Percentiles rank a stretch among this genome's conserved stretches.
Evolutionary conservation across 2,888 invertebrate species (phyloP).

Genomic region (Drosophila robusta): DNA sequence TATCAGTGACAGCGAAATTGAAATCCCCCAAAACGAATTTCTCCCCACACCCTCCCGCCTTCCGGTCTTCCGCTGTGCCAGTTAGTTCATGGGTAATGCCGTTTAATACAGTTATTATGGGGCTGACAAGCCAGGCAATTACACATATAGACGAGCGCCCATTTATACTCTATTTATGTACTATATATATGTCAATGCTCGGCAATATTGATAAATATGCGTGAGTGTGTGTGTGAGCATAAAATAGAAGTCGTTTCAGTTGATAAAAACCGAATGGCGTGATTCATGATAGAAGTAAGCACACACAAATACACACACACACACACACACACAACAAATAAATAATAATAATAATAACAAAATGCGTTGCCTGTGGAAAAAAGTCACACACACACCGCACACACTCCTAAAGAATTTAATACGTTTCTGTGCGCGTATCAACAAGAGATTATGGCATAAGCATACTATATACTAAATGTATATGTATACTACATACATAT

Average conservation of each 20-base stretch:
- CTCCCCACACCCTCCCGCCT: no score
- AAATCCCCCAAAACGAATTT: conserved; percentile 4
- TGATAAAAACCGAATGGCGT: conserved; percentile 73
- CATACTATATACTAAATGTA: conserved; percentile 5
- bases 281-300: conserved; percentile 59
- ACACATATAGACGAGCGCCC: conserved; percentile 19
- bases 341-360: conserved; percentile 20
- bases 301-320: conserved; percentile 6
- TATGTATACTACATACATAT: not conserved
- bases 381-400: conserved; percentile 3
- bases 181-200: conserved; percentile 49
- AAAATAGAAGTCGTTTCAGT: conserved; percentile 36
- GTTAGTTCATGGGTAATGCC: conserved; percentile 29
- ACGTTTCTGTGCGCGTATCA: conserved; percentile 33
- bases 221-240: conserved; percentile 22
- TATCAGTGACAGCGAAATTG: conserved; percentile 20
- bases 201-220: conserved; percentile 43
- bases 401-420: conserved; percentile 32
- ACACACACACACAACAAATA: not conserved
- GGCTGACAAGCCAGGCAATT: conserved; percentile 37
- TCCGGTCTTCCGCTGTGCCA: conserved; percentile 5
- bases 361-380: conserved; percentile 34
- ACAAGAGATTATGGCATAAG: conserved; percentile 41
- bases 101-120: conserved; percentile 45
- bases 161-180: conserved; percentile 32